Conservation (phyloP, 2,888 invertebrate genomes). For the Chelonus formosanus region DNA sequence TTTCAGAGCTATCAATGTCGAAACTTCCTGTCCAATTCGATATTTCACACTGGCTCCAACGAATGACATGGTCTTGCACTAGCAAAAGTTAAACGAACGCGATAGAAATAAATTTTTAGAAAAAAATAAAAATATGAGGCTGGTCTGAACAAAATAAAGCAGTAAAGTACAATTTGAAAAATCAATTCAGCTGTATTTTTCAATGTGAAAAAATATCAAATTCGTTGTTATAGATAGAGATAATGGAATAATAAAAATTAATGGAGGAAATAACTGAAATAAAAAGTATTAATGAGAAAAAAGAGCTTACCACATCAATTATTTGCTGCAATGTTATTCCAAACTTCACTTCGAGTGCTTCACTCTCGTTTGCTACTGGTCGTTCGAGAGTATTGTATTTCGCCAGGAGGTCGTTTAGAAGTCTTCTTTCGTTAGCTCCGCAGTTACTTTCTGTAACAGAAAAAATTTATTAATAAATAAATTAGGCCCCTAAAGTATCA, state of each 20-base stretch:
- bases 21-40: conserved; percentile 20
- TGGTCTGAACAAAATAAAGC: no score
- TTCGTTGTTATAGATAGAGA: no score
- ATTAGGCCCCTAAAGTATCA: no score
- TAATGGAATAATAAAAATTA: neutral
- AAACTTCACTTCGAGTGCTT: conserved; percentile 88
- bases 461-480: neutral
- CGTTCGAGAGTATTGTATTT: conserved; percentile 89
- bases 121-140: neutral
- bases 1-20: conserved; percentile 12
- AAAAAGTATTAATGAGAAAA: conserved; percentile 44
- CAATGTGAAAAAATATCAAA: no score
- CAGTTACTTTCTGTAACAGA: conserved; percentile 81
- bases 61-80: conserved; percentile 14
- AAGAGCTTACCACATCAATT: conserved; percentile 89
- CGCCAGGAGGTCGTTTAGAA: conserved; percentile 83
- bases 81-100: neutral
- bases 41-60: conserved; percentile 9
- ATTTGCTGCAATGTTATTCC: conserved; percentile 92
- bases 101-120: conserved; percentile 4
- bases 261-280: conserved; percentile 34
- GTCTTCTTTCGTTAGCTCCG: conserved; percentile 88
- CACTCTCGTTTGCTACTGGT: conserved; percentile 91
- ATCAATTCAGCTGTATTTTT: no score
- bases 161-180: no score